Conservation (phyloP, 2,113 vertebrate species). For the Festucalex cinctus region DNA sequence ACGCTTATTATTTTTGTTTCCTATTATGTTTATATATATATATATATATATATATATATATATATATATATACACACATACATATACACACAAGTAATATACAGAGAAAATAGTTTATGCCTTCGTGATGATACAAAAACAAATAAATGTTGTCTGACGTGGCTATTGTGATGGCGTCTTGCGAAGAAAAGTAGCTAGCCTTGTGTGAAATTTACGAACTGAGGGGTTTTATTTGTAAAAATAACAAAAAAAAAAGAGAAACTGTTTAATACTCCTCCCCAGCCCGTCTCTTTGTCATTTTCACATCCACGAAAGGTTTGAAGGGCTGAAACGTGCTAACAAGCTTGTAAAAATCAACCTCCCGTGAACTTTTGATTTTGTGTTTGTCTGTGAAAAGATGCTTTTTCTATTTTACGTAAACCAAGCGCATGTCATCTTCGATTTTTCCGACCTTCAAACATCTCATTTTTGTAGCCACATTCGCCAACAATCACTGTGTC, state of each 20-base stretch:
- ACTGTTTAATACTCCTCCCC: neutral
- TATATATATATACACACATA: conserved; percentile 23
- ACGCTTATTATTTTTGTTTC: conserved; percentile 61
- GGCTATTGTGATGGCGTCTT: conserved; percentile 66
- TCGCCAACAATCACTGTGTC: conserved; percentile 57
- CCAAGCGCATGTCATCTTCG: conserved; percentile 25
- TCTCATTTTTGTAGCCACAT: conserved; percentile 44
- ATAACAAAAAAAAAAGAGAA: neutral
- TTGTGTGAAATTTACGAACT: conserved; percentile 5
- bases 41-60: conserved; percentile 37
- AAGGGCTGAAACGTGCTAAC: neutral
- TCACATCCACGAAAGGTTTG: neutral
- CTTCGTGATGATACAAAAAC: conserved; percentile 71
- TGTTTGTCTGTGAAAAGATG: conserved; percentile 25
- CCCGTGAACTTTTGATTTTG: conserved; percentile 15
- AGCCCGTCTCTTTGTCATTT: neutral
- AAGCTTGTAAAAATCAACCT: neutral
- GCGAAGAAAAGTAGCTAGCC: conserved; percentile 26
- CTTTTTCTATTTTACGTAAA: conserved; percentile 4
- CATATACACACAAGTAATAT: conserved; percentile 48
- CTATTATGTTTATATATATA: conserved; percentile 54
- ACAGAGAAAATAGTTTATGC: conserved; percentile 72
- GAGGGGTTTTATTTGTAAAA: neutral
- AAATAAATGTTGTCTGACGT: conserved; percentile 75
- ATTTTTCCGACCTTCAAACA: conserved; percentile 33